Evolutionary conservation across 2,113 vertebrate genomes (phyloP), one percentile per base, ranked within the genome.

Genomic region (Jacana jacana): DNA sequence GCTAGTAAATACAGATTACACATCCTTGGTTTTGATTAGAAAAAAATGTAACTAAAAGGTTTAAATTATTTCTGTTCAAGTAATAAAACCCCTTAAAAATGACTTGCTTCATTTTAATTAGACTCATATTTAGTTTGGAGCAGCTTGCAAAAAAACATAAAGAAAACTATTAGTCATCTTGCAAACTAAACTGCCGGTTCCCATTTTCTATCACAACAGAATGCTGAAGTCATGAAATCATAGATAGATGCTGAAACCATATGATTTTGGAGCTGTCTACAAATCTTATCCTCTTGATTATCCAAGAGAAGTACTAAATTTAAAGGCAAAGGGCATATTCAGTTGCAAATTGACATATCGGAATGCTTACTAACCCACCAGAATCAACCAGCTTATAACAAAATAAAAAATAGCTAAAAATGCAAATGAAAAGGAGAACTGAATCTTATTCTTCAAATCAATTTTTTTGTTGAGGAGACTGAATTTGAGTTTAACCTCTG

Each of bases 361-460:
- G 46, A 80, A 86, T 49, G 54, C n/a, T 90, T 83, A 25, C 40
- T 83, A 90, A 77, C n/a, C 51, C 58, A 77, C 31, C 54, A 57
- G 54, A 88, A 91, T 73, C 71, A 86, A 57, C 33, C 40, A 30
- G 24, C 5, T 93, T 88, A 63, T 82, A 88, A 86, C 49, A 93
- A 91, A 91, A 81, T 54, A 89, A 40, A 93, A 91, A 91, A 81
- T 54, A 89, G 46, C 71, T 77, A 54, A 88, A 95, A 94, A 94
- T 28, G n/a, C 15, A 94, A 93, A 91, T n/a, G 37, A 7, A 86
- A 80, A 76, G 66, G 37, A 88, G 37, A 28, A 44, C 17, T 58
- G 63, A 69, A 91, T 92, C 23, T 86, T 51, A 83, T 70, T 95
- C 88, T 90, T 90, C 64, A 94, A 90, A 96, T 90, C 19, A 63